Percentiles rank a stretch among this genome's conserved stretches.
These are phyloP conservation scores for Pseudomyrmex gracilis DNA, from an alignment of 1,140 invertebrate genomes.

Conservation along the genomic window DNA sequence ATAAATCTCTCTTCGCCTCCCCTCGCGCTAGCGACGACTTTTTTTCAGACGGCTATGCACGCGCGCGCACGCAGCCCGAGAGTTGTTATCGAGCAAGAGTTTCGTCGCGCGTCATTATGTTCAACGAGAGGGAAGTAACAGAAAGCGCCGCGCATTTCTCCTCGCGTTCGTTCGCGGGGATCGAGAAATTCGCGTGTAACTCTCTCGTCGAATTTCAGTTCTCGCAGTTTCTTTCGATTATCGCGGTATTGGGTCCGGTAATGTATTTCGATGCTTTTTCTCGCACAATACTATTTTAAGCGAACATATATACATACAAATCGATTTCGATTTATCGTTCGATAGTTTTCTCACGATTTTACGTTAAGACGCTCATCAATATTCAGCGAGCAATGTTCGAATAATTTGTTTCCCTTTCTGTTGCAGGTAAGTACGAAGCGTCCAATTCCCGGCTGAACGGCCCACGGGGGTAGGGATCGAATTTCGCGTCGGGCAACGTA, in stretches of 20 bases:
- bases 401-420: constrained; percentile 73
- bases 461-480: constrained; percentile 37
- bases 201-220: constrained; percentile 23
- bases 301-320: background rate
- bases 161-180: constrained; percentile 27
- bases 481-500: constrained; percentile 55
- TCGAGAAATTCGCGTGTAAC: constrained; percentile 10
- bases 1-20: constrained; percentile 68
- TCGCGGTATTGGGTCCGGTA: constrained; percentile 12
- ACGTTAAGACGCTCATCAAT: constrained; percentile 18
- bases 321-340: constrained; percentile 35
- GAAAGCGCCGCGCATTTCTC: constrained; percentile 24
- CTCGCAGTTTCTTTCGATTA: background rate
- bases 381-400: constrained; percentile 41
- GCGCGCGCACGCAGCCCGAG: constrained; percentile 52
- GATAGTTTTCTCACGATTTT: background rate
- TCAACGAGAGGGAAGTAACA: constrained; percentile 45
- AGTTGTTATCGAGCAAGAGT: constrained; percentile 63
- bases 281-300: background rate
- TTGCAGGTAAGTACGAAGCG: constrained; percentile 78
- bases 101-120: constrained; percentile 66
- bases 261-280: constrained; percentile 6
- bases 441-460: constrained; percentile 49
- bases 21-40: constrained; percentile 29
- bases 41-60: constrained; percentile 36